Evolutionary conservation across 1,140 invertebrate genomes (phyloP).

Genomic region (Drosophila truncata): DNA sequence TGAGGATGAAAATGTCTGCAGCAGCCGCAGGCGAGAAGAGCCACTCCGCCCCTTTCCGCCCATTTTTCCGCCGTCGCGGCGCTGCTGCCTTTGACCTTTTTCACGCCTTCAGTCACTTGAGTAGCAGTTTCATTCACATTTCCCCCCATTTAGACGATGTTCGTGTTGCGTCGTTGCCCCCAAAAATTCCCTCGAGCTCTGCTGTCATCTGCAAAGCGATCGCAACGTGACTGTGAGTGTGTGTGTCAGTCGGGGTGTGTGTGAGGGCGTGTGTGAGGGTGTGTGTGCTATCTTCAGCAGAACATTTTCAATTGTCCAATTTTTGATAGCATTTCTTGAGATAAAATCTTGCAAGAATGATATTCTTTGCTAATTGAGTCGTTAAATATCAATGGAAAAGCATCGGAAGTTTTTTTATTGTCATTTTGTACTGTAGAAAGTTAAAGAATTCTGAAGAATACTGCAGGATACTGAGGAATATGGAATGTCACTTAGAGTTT

Average conservation of each 20-base stretch:
- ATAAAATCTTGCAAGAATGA: background rate
- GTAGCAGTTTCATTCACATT: slow-evolving; percentile 68
- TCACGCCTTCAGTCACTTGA: slow-evolving; percentile 77
- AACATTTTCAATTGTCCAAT: slow-evolving; percentile 17
- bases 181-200: slow-evolving; percentile 23
- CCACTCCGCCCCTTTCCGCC: slow-evolving; percentile 9
- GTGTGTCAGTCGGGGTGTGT: background rate
- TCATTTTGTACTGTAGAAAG: background rate
- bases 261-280: background rate
- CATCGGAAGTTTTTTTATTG: background rate
- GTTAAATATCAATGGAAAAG: slow-evolving; percentile 8
- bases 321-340: slow-evolving; percentile 1
- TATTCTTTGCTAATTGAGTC: background rate
- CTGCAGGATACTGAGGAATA: background rate
- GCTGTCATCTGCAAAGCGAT: slow-evolving; percentile 65
- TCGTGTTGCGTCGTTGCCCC: slow-evolving; percentile 12
- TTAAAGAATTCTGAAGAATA: background rate
- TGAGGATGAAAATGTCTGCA: slow-evolving; percentile 64
- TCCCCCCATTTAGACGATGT: slow-evolving; percentile 7
- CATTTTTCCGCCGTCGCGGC: slow-evolving; percentile 13
- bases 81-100: slow-evolving; percentile 77
- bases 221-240: slow-evolving; percentile 20
- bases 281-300: slow-evolving; percentile 12
- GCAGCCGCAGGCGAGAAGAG: slow-evolving; percentile 31
- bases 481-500: background rate